phyloP scores from a whole-genome alignment of 2,797 vertebrate genomes.

The Galago senegalensis region DNA sequence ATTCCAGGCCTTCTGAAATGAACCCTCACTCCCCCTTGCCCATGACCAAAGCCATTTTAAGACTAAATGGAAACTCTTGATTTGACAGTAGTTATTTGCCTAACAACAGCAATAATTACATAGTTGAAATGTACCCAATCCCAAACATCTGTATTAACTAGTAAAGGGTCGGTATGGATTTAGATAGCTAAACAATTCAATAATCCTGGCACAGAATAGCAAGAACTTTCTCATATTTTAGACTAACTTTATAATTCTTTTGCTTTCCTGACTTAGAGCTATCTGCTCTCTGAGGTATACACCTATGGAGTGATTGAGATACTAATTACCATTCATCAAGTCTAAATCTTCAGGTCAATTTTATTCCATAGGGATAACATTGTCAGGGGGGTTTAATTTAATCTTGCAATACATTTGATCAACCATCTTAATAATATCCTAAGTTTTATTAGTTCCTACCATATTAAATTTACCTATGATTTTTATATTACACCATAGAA shows the following conservation, averaged over 20 bases:
- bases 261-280: not conserved
- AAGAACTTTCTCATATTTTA: not conserved
- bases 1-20: not conserved
- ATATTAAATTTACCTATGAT: not conserved
- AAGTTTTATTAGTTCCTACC: not conserved
- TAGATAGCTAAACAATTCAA: not conserved
- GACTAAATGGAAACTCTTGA: not conserved
- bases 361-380: not conserved
- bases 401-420: not conserved
- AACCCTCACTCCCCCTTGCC: not conserved
- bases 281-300: not conserved
- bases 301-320: not conserved
- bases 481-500: not conserved
- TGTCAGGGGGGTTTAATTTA: not conserved
- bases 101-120: not conserved
- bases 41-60: not conserved
- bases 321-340: not conserved
- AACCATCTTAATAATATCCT: not conserved
- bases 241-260: not conserved
- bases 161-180: not conserved
- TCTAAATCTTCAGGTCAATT: not conserved
- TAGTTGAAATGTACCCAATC: not conserved
- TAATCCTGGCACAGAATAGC: not conserved
- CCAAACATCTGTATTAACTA: not conserved
- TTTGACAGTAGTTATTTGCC: constrained; percentile 27